Conservation (phyloP, 1,140 invertebrate species). For the Carposina sasakii region DNA sequence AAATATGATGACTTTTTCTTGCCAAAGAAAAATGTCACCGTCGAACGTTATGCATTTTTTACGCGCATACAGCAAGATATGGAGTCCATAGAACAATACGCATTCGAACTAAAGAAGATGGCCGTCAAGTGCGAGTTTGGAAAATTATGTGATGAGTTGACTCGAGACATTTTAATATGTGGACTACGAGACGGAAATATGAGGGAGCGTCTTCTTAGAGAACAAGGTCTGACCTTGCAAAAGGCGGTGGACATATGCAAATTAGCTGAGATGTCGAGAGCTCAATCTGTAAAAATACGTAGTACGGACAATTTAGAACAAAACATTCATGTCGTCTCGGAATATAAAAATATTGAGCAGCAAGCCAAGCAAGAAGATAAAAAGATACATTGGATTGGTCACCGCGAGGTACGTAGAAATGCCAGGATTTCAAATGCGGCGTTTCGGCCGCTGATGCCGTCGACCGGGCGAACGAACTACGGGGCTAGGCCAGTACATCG, state of each 20-base stretch:
- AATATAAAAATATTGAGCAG: no score
- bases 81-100: conserved; percentile 20
- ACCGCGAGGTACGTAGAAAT: no score
- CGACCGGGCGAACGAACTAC: no score
- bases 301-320: conserved; percentile 1
- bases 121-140: conserved; percentile 23
- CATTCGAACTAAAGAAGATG: conserved; percentile 22
- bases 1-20: conserved; percentile 23
- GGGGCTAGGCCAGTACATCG: no score
- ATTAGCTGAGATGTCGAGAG: conserved; percentile 8
- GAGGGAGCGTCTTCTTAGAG: conserved; percentile 4
- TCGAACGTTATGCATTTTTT: conserved; percentile 26
- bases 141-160: conserved; percentile 14
- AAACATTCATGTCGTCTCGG: neutral
- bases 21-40: conserved; percentile 25
- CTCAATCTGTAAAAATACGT: conserved; percentile 5
- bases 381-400: no score
- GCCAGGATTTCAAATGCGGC: no score
- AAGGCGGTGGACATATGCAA: conserved; percentile 12
- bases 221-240: conserved; percentile 2
- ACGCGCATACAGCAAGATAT: conserved; percentile 17
- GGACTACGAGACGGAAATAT: conserved; percentile 6
- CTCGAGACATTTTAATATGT: conserved; percentile 19
- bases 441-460: no score
- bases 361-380: no score